phyloP scores from a whole-genome alignment of 2,797 vertebrate genomes.

The Halcyon badia region DNA sequence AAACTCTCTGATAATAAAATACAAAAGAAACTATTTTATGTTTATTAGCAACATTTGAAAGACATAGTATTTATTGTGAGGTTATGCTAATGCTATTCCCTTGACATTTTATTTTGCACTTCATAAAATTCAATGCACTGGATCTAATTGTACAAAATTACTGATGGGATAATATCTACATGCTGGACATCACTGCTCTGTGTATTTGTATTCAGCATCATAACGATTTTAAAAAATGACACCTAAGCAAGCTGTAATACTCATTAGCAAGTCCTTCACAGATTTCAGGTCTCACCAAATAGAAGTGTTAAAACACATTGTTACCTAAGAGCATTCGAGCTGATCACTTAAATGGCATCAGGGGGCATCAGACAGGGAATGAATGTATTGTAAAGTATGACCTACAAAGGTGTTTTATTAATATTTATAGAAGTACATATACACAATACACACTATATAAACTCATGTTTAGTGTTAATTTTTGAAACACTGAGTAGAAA shows the following conservation, averaged over 20 bases:
- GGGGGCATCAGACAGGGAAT: constrained; percentile 5
- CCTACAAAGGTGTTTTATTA: not conserved
- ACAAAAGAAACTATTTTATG: not conserved
- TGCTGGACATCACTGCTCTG: not conserved
- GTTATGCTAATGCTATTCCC: not conserved
- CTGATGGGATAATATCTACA: not conserved
- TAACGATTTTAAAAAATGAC: not conserved
- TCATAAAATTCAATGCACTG: not conserved
- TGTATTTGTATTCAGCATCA: not conserved
- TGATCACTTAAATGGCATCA: constrained; percentile 29
- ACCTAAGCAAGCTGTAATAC: not conserved
- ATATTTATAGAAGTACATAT: not conserved
- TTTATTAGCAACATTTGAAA: not conserved
- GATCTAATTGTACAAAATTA: not conserved
- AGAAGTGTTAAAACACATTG: constrained; percentile 66
- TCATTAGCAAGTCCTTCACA: constrained; percentile 42
- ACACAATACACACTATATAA: not conserved
- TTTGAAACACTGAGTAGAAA: not conserved
- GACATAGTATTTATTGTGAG: not conserved
- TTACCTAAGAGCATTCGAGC: not conserved
- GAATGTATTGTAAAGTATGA: not conserved
- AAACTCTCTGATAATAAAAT: not conserved
- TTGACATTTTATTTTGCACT: not conserved
- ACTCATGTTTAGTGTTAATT: not conserved
- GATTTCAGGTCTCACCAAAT: constrained; percentile 51